Evolutionary conservation across 2,797 vertebrate species (phyloP).

Genomic region (Halcyon leucocephala): DNA sequence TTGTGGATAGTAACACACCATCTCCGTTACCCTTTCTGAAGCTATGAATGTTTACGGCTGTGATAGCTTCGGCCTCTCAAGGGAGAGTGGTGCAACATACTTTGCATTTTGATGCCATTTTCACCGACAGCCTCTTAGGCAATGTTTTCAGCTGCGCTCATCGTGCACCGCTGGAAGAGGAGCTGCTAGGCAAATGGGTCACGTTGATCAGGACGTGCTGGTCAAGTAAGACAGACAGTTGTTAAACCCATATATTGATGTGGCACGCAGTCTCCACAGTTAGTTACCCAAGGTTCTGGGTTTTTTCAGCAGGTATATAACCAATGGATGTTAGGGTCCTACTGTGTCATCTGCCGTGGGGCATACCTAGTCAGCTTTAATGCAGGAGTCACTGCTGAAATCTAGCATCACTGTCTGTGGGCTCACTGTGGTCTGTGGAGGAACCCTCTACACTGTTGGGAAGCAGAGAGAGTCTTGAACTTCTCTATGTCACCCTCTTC

Average conservation of each 20-base stretch:
- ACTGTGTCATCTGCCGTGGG: not conserved
- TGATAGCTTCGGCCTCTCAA: not conserved
- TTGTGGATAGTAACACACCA: not conserved
- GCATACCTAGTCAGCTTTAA: not conserved
- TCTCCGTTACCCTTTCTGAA: not conserved
- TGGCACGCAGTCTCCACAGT: not conserved
- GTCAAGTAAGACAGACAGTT: not conserved
- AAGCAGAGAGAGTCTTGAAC: not conserved
- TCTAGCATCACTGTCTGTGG: not conserved
- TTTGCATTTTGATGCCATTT: not conserved
- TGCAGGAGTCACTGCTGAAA: not conserved
- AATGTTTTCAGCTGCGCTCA: not conserved
- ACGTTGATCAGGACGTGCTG: not conserved
- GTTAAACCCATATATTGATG: not conserved
- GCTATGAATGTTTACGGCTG: not conserved
- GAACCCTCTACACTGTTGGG: not conserved
- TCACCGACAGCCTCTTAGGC: not conserved
- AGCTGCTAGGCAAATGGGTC: not conserved
- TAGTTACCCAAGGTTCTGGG: not conserved
- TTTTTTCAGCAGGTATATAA: not conserved
- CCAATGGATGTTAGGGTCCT: not conserved
- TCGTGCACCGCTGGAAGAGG: not conserved
- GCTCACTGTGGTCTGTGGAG: accelerated
- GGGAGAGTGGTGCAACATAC: not conserved
- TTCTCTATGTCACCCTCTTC: not conserved